phyloP scores from a whole-genome alignment of 2,113 vertebrate genomes.

The Ciconia boyciana region DNA sequence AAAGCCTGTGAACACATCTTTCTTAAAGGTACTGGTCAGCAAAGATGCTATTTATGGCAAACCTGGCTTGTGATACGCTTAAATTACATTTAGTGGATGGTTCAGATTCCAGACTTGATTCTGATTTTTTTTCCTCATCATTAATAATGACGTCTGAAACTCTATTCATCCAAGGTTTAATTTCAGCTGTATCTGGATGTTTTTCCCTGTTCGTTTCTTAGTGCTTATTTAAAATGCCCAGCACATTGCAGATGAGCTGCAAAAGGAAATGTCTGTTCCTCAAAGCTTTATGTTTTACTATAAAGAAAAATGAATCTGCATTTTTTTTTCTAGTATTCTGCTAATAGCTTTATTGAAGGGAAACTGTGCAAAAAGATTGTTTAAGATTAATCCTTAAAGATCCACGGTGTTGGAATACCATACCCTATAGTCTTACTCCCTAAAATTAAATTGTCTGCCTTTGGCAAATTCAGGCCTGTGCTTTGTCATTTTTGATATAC shows the following conservation, averaged over 20 bases:
- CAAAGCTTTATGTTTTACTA: not conserved
- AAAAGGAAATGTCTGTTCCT: not conserved
- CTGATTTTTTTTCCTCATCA: no score
- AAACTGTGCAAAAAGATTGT: not conserved
- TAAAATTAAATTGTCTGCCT: not conserved
- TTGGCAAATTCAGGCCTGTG: not conserved
- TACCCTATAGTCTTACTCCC: not conserved
- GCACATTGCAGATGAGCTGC: not conserved
- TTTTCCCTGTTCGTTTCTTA: not conserved
- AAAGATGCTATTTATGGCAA: not conserved
- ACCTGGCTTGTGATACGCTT: not conserved
- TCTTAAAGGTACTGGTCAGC: not conserved
- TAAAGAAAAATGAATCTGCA: not conserved
- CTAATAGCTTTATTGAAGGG: not conserved
- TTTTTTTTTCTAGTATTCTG: not conserved
- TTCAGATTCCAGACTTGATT: not conserved
- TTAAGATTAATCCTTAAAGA: not conserved
- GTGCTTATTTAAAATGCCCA: not conserved
- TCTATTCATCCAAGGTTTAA: not conserved
- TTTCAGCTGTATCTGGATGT: not conserved
- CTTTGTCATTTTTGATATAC: not conserved
- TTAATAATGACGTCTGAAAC: not conserved
- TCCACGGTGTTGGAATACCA: not conserved
- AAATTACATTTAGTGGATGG: not conserved
- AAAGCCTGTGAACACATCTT: not conserved